Conservation (phyloP, 2,888 invertebrate genomes). For the Drosophila mercatorum region DNA sequence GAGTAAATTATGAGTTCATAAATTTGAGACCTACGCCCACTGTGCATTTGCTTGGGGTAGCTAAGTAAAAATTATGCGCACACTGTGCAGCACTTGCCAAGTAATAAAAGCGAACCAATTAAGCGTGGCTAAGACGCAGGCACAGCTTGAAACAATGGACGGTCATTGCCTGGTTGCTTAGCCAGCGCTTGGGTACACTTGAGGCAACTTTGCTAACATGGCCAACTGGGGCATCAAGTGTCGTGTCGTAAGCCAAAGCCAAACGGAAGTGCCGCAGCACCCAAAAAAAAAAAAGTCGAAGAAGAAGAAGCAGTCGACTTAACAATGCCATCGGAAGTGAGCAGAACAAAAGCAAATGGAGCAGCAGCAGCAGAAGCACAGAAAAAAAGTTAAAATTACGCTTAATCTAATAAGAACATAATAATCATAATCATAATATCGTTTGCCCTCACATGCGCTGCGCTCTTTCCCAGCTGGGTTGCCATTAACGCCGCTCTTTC, state of each 20-base stretch:
- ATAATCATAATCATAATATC: constrained; percentile 82
- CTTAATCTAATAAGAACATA: constrained; percentile 83
- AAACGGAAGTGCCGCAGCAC: constrained; percentile 65
- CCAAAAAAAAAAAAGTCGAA: constrained; percentile 48
- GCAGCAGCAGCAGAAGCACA: constrained; percentile 10
- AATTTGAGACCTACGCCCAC: constrained; percentile 6
- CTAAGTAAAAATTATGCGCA: constrained; percentile 61
- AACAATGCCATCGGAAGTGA: constrained; percentile 50
- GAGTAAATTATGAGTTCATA: not conserved
- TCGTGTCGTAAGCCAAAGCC: constrained; percentile 77
- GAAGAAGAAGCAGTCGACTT: constrained; percentile 40
- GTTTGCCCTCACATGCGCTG: constrained; percentile 66
- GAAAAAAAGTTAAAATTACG: constrained; percentile 74
- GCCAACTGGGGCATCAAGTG: constrained; percentile 70
- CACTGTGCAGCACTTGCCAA: constrained; percentile 63
- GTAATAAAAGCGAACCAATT: constrained; percentile 82
- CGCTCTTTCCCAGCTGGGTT: constrained; percentile 20
- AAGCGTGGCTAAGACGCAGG: constrained; percentile 70
- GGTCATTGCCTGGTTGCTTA: constrained; percentile 27
- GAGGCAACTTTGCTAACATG: constrained; percentile 48
- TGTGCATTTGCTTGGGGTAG: constrained; percentile 28
- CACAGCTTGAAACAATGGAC: constrained; percentile 59
- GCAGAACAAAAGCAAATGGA: constrained; percentile 37
- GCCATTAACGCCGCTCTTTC: constrained; percentile 75
- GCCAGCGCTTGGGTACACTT: constrained; percentile 12